Percentiles rank a stretch among this genome's conserved stretches.
These are phyloP conservation scores for Nebria salina DNA, from an alignment of 2,888 invertebrate species.

Conservation along the genomic window DNA sequence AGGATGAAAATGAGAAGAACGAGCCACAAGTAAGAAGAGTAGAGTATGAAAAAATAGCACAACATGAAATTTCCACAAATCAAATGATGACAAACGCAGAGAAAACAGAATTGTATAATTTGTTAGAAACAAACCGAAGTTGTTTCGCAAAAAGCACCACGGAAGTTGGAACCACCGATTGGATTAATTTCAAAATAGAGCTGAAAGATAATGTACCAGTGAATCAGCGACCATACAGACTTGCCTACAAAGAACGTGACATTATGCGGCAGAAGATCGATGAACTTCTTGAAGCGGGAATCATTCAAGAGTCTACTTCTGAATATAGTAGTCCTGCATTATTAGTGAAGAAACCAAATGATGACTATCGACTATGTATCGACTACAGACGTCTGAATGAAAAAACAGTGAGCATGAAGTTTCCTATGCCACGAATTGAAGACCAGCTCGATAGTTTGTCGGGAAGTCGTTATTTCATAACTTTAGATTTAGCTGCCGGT, in stretches of 20 bases:
- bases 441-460: no score
- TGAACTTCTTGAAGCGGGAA: constrained; percentile 26
- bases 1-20: no score
- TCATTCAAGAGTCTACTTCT: constrained; percentile 40
- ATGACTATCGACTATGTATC: constrained; percentile 50
- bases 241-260: constrained; percentile 3
- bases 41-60: no score
- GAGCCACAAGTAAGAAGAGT: no score
- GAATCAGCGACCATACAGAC: constrained; percentile 26
- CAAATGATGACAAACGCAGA: no score
- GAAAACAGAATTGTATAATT: no score
- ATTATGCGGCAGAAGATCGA: constrained; percentile 24
- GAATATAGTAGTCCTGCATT: constrained; percentile 51
- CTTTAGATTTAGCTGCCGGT: no score
- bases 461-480: no score
- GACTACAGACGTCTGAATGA: constrained; percentile 49
- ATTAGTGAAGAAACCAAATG: constrained; percentile 51
- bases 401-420: no score
- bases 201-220: constrained; percentile 29
- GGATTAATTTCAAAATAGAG: constrained; percentile 16
- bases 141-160: background rate
- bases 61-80: no score
- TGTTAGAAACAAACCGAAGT: no score
- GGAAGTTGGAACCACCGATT: constrained; percentile 29
- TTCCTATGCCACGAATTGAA: constrained; percentile 50